Conservation (phyloP, 1,140 invertebrate genomes). For the Trialeurodes vaporariorum region DNA sequence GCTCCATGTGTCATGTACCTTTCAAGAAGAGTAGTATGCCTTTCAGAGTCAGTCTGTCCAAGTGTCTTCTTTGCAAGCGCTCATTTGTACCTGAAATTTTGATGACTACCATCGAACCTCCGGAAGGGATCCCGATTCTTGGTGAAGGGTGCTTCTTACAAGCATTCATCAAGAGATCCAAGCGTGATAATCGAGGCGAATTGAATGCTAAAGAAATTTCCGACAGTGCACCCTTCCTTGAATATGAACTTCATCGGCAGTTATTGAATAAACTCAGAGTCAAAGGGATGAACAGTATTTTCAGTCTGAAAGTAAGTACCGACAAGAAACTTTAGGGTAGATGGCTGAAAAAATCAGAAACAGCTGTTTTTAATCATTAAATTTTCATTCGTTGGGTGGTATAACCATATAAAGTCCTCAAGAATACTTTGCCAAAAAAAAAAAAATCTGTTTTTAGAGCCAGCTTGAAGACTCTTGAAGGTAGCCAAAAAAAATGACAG, state of each 20-base stretch:
- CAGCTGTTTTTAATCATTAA: too few species aligned
- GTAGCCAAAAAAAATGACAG: too few species aligned
- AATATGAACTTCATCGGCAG: constrained; percentile 88
- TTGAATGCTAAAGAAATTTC: constrained; percentile 88
- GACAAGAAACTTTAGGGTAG: too few species aligned
- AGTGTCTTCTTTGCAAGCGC: constrained; percentile 53
- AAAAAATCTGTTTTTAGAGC: too few species aligned
- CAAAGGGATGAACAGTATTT: constrained; percentile 88
- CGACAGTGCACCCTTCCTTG: constrained; percentile 82
- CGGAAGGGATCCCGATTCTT: constrained; percentile 55
- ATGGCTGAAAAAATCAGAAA: too few species aligned
- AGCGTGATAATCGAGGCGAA: constrained; percentile 70
- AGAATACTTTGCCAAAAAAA: too few species aligned
- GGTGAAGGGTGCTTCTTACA: constrained; percentile 65
- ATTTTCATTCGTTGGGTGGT: too few species aligned
- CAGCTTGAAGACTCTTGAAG: too few species aligned
- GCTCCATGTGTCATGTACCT: constrained; percentile 64
- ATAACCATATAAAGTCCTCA: too few species aligned
- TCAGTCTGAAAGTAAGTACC: constrained; percentile 57
- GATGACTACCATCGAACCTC: constrained; percentile 77
- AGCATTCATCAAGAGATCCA: constrained; percentile 63
- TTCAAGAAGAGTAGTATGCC: constrained; percentile 59
- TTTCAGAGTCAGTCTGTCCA: constrained; percentile 50
- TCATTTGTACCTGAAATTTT: constrained; percentile 81
- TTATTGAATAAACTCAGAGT: constrained; percentile 83